Percentiles rank a stretch among this genome's conserved stretches.
These are phyloP conservation scores for Andrena cerasifolii DNA, from an alignment of 1,140 invertebrate species.

Conservation along the genomic window DNA sequence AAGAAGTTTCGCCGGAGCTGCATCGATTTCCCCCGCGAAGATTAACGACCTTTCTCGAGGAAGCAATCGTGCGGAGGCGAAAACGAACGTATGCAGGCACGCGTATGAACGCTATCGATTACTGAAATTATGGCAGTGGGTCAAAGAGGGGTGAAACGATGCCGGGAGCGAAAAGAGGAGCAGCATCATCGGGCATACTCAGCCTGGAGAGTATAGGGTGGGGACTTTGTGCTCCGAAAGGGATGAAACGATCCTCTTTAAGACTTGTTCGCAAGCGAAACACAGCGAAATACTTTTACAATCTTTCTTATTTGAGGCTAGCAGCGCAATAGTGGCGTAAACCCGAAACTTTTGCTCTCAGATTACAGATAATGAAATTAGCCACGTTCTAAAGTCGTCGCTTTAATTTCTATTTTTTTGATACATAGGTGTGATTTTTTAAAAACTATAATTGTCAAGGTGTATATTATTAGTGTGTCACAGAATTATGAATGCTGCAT, in stretches of 20 bases:
- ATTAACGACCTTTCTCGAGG: conserved; percentile 53
- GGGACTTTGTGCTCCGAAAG: conserved; percentile 26
- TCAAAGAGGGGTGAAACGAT: conserved; percentile 72
- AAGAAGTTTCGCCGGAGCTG: conserved; percentile 16
- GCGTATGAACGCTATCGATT: conserved; percentile 76
- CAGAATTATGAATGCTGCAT: too few relatives aligned
- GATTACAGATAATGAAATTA: too few relatives aligned
- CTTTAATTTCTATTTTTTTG: too few relatives aligned
- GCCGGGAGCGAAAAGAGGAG: conserved; percentile 52
- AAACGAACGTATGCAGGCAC: conserved; percentile 64
- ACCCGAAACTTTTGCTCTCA: too few relatives aligned
- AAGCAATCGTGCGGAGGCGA: conserved; percentile 45
- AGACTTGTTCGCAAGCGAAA: not conserved
- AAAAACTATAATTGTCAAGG: too few relatives aligned
- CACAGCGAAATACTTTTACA: too few relatives aligned
- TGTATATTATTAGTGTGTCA: too few relatives aligned
- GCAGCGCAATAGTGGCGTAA: too few relatives aligned
- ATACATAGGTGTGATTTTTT: too few relatives aligned
- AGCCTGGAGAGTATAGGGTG: conserved; percentile 26
- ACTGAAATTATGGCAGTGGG: conserved; percentile 80
- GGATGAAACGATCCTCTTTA: conserved; percentile 48
- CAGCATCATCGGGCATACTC: conserved; percentile 53
- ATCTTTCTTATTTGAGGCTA: too few relatives aligned
- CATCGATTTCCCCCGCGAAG: conserved; percentile 21
- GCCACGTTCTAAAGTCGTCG: too few relatives aligned